Evolutionary conservation across 2,888 invertebrate species (phyloP), one percentile per base, ranked within the genome.

Genomic region (Lapara coniferarum): DNA sequence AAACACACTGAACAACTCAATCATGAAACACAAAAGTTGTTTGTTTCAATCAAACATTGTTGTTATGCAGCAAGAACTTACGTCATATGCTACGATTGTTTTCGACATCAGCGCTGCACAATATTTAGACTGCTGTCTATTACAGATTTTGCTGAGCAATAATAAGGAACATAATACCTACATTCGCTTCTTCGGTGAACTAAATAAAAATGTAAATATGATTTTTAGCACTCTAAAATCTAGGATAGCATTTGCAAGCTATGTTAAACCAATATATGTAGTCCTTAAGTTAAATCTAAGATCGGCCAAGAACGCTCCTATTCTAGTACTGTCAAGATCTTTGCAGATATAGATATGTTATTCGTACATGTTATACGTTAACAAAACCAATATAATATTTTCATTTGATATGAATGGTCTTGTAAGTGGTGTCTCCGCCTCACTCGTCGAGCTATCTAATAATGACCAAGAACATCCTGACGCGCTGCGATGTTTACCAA

Each of bases 51-150:
- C 81, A 82, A 81, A 77, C 80, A 74, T 78, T 78, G 80, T 80
- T 80, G 80, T 82, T 76, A 59, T 59, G 59, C 16, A 16, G 74
- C 76, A 79, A 76, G 75, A 72, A 75, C 78, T 79, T 73, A 78
- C 83, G 76, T 74, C 75, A 86, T 87, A 84, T 86, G 83, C 80
- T 81, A 84, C 82, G 80, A 79, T 59, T 59, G 16, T 59, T 59
- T 59, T 12, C 16, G 46, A 46, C 46, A 59, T 37, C 59, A 59
- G 10, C 10, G 49, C 19, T 49, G 19, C 46, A 49, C 19, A 13
- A 63, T 63, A 19, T 63, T 46, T 49, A 46, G 49, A 46, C 49
- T 49, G 46, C 55, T 55, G 63, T 63, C 46, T 13, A 49, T n/a
- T 46, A 16, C 10, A 10, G 44, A 59, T 19, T 59, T 16, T 59